Conservation (phyloP, 2,113 vertebrate species). For the Malurus elegans region DNA sequence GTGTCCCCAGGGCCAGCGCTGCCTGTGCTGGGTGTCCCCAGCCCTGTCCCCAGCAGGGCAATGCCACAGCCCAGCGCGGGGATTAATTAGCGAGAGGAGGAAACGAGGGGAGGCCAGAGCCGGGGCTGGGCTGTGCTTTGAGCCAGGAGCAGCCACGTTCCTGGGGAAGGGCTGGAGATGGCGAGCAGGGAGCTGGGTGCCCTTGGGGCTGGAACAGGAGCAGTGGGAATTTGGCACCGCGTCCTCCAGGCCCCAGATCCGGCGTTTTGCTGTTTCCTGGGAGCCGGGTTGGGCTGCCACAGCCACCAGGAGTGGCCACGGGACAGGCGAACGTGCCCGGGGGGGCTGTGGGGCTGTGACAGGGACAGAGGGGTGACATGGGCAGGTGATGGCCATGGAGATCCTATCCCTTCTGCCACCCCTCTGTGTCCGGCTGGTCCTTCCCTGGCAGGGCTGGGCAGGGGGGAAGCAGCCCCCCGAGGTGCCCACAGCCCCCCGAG, state of each 20-base stretch:
- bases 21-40: not conserved
- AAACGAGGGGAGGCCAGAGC: not conserved
- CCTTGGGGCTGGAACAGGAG: not conserved
- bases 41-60: not conserved
- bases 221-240: rapidly evolving
- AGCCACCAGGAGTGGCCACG: rapidly evolving
- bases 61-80: rapidly evolving
- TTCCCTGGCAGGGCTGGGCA: not conserved
- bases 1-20: not conserved
- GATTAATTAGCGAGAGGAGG: not conserved
- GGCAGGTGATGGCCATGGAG: not conserved
- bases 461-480: not conserved
- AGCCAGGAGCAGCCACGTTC: not conserved
- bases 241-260: rapidly evolving
- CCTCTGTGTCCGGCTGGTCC: rapidly evolving
- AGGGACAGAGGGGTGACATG: not conserved
- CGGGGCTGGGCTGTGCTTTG: not conserved
- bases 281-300: not conserved
- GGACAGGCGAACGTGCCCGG: rapidly evolving
- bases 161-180: not conserved
- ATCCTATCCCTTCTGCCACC: not conserved
- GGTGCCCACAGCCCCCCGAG: not conserved
- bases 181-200: rapidly evolving
- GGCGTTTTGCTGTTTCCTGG: rapidly evolving
- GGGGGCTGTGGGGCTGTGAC: not conserved